Evolutionary conservation across 1,140 invertebrate species (phyloP).

Genomic region (Ceratina japonica): DNA sequence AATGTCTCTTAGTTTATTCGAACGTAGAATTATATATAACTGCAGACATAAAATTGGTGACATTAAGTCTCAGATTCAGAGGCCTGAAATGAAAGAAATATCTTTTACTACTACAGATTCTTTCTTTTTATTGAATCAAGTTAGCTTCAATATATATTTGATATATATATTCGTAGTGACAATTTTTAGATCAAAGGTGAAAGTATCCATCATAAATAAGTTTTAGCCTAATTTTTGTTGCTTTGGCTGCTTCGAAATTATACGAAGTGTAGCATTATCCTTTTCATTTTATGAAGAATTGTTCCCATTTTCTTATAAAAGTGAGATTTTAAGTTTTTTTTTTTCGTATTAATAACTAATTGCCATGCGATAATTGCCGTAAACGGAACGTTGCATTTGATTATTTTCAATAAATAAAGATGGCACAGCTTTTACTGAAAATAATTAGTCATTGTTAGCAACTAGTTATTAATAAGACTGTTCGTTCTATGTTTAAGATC

Average conservation of each 20-base stretch:
- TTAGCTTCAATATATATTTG: slow-evolving; percentile 45
- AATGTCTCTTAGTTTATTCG: slow-evolving; percentile 56
- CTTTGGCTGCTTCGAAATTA: slow-evolving; percentile 55
- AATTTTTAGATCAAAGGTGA: slow-evolving; percentile 54
- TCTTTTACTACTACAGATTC: slow-evolving; percentile 58
- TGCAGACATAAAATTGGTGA: slow-evolving; percentile 65
- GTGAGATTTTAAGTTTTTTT: slow-evolving; percentile 47
- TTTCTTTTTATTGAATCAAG: slow-evolving; percentile 56
- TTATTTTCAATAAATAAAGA: slow-evolving; percentile 51
- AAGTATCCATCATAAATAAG: slow-evolving; percentile 50
- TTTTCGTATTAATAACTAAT: slow-evolving; percentile 52
- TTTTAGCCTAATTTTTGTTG: slow-evolving; percentile 55
- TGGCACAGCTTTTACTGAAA: slow-evolving; percentile 50
- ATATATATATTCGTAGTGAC: slow-evolving; percentile 50
- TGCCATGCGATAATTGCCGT: slow-evolving; percentile 39
- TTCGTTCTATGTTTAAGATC: slow-evolving; percentile 37
- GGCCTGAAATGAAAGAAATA: slow-evolving; percentile 73
- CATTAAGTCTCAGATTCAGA: slow-evolving; percentile 77
- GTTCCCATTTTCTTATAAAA: slow-evolving; percentile 56
- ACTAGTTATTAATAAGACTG: slow-evolving; percentile 52
- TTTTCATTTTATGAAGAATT: slow-evolving; percentile 52
- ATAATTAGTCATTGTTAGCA: slow-evolving; percentile 47
- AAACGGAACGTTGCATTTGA: slow-evolving; percentile 52
- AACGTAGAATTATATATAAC: slow-evolving; percentile 59
- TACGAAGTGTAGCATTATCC: slow-evolving; percentile 56